These are phyloP conservation scores for Rhingia rostrata DNA, from an alignment of 2,888 invertebrate genomes.

Conservation along the genomic window DNA sequence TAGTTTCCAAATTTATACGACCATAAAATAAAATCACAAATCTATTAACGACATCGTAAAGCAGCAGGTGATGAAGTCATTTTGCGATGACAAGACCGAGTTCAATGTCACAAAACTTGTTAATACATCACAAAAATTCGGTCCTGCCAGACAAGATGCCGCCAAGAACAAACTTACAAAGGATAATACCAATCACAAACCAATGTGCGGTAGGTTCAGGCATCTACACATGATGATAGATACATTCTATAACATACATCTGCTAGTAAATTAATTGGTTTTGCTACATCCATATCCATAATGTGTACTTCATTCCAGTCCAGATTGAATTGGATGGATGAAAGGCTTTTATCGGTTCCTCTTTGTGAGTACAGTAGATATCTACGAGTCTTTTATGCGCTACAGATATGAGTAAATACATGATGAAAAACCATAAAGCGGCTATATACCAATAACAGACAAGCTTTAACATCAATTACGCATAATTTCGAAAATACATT, in stretches of 20 bases:
- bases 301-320: background rate
- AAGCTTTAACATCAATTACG: slow-evolving; percentile 1
- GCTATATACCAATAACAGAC: background rate
- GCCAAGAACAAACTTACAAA: background rate
- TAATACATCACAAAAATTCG: background rate
- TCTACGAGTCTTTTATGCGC: too few species aligned
- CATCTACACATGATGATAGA: background rate
- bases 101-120: background rate
- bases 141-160: background rate
- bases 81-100: background rate
- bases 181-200: background rate
- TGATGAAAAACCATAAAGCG: too few species aligned
- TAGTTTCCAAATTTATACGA: too few species aligned
- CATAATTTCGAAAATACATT: slow-evolving; percentile 23
- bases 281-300: too few species aligned
- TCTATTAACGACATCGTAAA: too few species aligned
- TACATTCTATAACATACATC: background rate
- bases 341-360: too few species aligned
- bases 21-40: too few species aligned
- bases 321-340: background rate
- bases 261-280: background rate
- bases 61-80: background rate
- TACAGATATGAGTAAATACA: too few species aligned
- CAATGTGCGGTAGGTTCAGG: background rate
- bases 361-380: too few species aligned